Percentiles rank a stretch among this genome's conserved stretches.
These are phyloP conservation scores for Conops quadrifasciatus DNA, from an alignment of 2,888 invertebrate genomes.

Conservation along the genomic window DNA sequence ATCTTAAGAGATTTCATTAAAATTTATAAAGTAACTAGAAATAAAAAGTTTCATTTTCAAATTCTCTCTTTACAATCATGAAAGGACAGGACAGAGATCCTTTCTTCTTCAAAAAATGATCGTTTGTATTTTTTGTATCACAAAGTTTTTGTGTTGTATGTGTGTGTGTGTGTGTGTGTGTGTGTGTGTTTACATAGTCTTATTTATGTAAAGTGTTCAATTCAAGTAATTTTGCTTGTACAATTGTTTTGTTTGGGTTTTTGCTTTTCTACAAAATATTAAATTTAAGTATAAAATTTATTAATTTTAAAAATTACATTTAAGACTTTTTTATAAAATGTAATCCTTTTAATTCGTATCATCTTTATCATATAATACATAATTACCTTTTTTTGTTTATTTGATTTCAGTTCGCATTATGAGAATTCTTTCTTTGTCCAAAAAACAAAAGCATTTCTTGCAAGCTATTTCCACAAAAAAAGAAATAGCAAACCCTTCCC, in stretches of 20 bases:
- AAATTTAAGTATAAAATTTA: constrained; percentile 16
- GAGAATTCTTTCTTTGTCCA: constrained; percentile 12
- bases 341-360: constrained; percentile 17
- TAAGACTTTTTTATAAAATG: not conserved
- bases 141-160: too few species aligned
- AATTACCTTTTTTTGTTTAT: constrained; percentile 15
- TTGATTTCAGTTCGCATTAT: not conserved
- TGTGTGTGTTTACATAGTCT: too few species aligned
- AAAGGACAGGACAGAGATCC: not conserved
- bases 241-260: constrained; percentile 34
- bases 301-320: constrained; percentile 20
- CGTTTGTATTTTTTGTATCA: too few species aligned
- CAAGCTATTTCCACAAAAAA: constrained; percentile 20
- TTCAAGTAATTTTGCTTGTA: constrained; percentile 30
- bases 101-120: too few species aligned
- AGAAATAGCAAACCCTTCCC: not conserved
- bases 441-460: constrained; percentile 20
- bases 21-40: too few species aligned
- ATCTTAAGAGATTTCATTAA: not conserved
- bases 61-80: not conserved
- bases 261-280: constrained; percentile 1
- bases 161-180: too few species aligned
- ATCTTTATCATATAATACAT: constrained; percentile 44
- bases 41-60: not conserved
- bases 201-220: too few species aligned